Conservation (phyloP, 2,888 invertebrate genomes). For the Aproaerema taeniolella region DNA sequence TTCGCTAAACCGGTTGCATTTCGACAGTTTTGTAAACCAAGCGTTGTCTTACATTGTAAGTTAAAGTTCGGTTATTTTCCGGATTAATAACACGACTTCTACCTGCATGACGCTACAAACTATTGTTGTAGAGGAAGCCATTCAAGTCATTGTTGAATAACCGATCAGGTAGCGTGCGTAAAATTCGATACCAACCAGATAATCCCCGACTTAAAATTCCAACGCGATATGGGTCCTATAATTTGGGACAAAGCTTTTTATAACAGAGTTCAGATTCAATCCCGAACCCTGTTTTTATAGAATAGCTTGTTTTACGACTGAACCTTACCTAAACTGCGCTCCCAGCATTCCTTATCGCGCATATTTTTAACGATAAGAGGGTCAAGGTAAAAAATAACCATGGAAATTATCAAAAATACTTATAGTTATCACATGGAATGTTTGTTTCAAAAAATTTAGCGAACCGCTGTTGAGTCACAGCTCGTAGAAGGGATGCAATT, state of each 20-base stretch:
- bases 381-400: constrained; percentile 2
- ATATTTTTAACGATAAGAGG: constrained; percentile 4
- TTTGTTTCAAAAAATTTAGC: no score
- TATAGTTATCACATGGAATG: no score
- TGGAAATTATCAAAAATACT: no score
- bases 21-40: constrained; percentile 2
- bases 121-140: constrained; percentile 61
- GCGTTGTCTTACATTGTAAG: constrained; percentile 3
- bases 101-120: constrained; percentile 53
- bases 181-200: constrained; percentile 67
- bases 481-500: no score
- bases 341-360: not conserved
- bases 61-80: constrained; percentile 18
- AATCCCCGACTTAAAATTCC: constrained; percentile 73
- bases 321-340: not conserved
- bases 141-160: constrained; percentile 55
- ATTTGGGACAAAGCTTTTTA: constrained; percentile 48
- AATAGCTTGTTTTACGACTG: not conserved
- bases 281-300: not conserved
- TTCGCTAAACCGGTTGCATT: constrained; percentile 7
- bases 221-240: constrained; percentile 38
- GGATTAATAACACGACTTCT: constrained; percentile 39
- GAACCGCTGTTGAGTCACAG: no score
- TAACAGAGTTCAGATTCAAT: not conserved
- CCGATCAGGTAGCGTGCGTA: constrained; percentile 70